Evolutionary conservation across 2,888 invertebrate genomes (phyloP), one percentile per base, ranked within the genome.

Genomic region (Amiota minor): DNA sequence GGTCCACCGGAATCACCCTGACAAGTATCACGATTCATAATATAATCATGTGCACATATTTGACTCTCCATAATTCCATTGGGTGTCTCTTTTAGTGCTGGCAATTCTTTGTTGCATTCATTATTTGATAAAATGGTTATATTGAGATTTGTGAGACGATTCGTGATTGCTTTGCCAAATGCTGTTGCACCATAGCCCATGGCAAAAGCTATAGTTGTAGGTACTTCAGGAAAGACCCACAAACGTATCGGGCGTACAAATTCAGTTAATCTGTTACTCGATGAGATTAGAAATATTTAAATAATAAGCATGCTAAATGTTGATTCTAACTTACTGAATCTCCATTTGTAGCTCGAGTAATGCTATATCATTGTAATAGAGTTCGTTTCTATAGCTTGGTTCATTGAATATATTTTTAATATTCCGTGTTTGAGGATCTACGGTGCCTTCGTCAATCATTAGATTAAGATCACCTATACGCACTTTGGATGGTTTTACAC

Each of bases 161-260:
- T 85, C 1, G 90, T 87, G 65, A 81, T 82, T 23, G 80, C 76
- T 70, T 84, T 86, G 62, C 82, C 91, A 75, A 90, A 92, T 75
- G 89, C 86, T 0, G 91, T 91, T 73, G 90, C 90, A 0, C 94
- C 94, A 90, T 92, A 93, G 70, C 94, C 94, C 80, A 92, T 91
- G 11, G 93, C 93, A 14, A 92, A 91, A 0, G 91, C 91, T 75
- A 88, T 89, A 0, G 82, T 81, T 62, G 89, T 88, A 16, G 90
- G 88, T 50, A 91, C 79, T 16, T 86, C 78, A 1, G 76, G 73
- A 35, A 79, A 81, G 2, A 88, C 87, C 89, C 91, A 92, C 14
- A 94, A 88, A 76, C 93, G 93, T 2, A 93, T 92, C 0, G 93
- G 93, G 61, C 92, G 89, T 0, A 90, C 89, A 46, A 85, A 88